phyloP scores from a whole-genome alignment of 2,888 invertebrate genomes.

The Rhogogaster chlorosoma region DNA sequence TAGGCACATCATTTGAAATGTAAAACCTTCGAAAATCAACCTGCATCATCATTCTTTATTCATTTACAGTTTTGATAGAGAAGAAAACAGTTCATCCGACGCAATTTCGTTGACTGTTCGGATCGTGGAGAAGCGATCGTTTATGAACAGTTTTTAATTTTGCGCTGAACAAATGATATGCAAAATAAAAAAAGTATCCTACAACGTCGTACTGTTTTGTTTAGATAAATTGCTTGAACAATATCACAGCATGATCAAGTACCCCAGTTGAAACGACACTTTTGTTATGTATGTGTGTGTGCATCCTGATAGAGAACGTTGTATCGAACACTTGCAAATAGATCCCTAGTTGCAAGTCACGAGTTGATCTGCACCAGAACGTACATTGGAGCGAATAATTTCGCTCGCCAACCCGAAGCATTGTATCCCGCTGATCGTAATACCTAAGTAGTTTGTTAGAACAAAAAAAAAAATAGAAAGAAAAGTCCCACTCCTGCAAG shows the following conservation, averaged over 20 bases:
- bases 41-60: conserved; percentile 16
- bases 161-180: background rate
- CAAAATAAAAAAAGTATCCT: background rate
- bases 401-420: conserved; percentile 22
- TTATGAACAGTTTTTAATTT: conserved; percentile 23
- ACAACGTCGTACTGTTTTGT: conserved; percentile 3
- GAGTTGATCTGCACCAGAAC: conserved; percentile 42
- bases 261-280: conserved; percentile 8
- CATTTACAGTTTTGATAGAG: background rate
- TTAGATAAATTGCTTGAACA: conserved; percentile 30
- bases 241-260: conserved; percentile 26
- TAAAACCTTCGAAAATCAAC: conserved; percentile 35
- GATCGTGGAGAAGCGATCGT: background rate
- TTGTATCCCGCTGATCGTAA: conserved; percentile 28
- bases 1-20: conserved; percentile 37
- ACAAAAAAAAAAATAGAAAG: background rate
- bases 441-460: background rate
- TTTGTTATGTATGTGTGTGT: conserved; percentile 14
- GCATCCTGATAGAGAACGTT: conserved; percentile 6
- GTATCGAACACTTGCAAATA: conserved; percentile 11
- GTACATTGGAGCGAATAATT: conserved; percentile 12
- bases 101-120: background rate
- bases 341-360: conserved; percentile 45
- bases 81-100: background rate
- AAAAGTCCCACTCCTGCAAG: background rate